Evolutionary conservation across 2,113 vertebrate genomes (phyloP).

Genomic region (Corythoichthys haematopterus): DNA sequence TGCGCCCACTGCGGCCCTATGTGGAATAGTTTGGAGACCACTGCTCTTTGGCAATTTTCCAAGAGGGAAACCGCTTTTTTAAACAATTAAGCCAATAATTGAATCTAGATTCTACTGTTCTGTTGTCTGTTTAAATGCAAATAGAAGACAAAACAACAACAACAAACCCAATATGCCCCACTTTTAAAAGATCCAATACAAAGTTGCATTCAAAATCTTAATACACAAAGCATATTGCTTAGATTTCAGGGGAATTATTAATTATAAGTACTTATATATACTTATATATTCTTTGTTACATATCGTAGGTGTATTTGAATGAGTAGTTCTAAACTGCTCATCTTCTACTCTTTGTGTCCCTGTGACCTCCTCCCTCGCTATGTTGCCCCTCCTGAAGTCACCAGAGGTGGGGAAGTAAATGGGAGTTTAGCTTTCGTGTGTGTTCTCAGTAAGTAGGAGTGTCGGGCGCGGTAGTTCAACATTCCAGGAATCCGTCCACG

Average conservation of each 20-base stretch:
- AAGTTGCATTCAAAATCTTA: neutral
- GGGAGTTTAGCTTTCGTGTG: slow-evolving; percentile 49
- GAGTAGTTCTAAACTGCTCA: slow-evolving; percentile 12
- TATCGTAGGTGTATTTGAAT: neutral
- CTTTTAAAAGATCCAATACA: neutral
- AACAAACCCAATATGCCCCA: neutral
- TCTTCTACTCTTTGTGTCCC: slow-evolving; percentile 1
- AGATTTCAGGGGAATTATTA: neutral
- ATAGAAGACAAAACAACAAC: neutral
- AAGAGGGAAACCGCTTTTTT: neutral
- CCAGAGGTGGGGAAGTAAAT: slow-evolving; percentile 29
- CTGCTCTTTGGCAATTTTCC: neutral
- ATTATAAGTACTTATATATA: no score
- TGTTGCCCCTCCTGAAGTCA: slow-evolving; percentile 25
- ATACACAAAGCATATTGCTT: neutral
- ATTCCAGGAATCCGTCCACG: slow-evolving; percentile 70
- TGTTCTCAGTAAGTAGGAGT: slow-evolving; percentile 61
- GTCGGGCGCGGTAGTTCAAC: slow-evolving; percentile 64
- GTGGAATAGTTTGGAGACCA: no score
- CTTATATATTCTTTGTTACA: neutral
- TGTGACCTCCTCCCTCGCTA: slow-evolving; percentile 16
- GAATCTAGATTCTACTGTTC: neutral
- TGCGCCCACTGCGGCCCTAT: no score
- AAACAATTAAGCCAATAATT: neutral
- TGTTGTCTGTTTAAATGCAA: neutral